phyloP scores from a whole-genome alignment of 2,113 vertebrate species.

The Regulus satrapa region DNA sequence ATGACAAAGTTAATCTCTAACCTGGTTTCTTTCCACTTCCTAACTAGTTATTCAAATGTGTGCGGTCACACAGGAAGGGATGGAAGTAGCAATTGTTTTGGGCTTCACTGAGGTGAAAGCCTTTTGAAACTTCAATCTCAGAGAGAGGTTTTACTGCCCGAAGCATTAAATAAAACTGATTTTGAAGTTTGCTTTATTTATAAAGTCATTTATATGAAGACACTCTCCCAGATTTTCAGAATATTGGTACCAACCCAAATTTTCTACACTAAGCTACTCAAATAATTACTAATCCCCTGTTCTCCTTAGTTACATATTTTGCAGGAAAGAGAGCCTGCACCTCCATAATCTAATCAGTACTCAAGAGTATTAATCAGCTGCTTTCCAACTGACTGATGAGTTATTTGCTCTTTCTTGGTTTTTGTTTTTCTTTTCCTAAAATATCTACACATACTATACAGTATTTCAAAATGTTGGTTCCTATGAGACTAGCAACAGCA shows the following conservation, averaged over 20 bases:
- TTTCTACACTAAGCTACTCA: not conserved
- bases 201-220: not conserved
- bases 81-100: not conserved
- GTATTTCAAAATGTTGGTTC: not conserved
- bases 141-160: not conserved
- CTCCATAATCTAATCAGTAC: not conserved
- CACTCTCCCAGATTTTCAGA: not conserved
- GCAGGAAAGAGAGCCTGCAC: not conserved
- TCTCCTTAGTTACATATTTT: not conserved
- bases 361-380: not conserved
- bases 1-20: not conserved
- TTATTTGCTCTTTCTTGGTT: not conserved
- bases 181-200: not conserved
- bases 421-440: not conserved
- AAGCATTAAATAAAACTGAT: not conserved
- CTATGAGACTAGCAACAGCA: not conserved
- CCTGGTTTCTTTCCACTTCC: not conserved
- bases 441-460: not conserved
- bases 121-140: not conserved
- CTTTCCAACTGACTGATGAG: not conserved
- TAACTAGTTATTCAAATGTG: not conserved
- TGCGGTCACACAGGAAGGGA: not conserved
- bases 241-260: not conserved
- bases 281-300: not conserved
- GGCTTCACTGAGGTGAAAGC: not conserved